Percentiles rank a stretch among this genome's conserved stretches.
Conservation (phyloP, 2,113 vertebrate species). For the Chaenogobius annularis region DNA sequence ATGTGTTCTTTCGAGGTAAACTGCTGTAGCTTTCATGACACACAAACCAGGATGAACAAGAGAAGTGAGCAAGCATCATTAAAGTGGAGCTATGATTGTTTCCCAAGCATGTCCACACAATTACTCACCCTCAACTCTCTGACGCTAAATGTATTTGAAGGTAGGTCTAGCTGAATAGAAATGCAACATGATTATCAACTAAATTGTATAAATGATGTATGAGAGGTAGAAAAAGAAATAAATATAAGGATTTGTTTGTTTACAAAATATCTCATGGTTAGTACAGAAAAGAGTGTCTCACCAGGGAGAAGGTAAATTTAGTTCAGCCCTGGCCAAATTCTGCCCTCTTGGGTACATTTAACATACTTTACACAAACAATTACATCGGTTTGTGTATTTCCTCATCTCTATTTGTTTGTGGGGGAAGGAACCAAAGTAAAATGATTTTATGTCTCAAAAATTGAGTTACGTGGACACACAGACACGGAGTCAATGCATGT, state of each 20-base stretch:
- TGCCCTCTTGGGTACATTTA: constrained; percentile 52
- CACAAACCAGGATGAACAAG: constrained; percentile 24
- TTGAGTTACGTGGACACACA: constrained; percentile 19
- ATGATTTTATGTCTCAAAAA: constrained; percentile 38
- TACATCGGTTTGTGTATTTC: constrained; percentile 20
- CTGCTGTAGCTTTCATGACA: constrained; percentile 8
- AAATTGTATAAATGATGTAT: not conserved
- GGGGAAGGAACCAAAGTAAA: constrained; percentile 33
- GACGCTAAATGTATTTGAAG: not conserved
- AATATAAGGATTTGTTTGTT: not conserved
- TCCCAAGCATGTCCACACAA: constrained; percentile 8
- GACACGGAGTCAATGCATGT: constrained; percentile 17
- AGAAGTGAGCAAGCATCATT: constrained; percentile 59
- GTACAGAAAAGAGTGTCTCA: constrained; percentile 10
- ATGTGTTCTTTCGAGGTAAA: not conserved
- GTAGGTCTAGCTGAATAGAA: not conserved
- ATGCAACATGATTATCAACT: not conserved
- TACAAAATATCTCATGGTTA: not conserved
- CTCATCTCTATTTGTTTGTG: constrained; percentile 15
- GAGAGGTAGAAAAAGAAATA: not conserved
- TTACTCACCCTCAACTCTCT: constrained; percentile 7
- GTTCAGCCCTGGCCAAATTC: constrained; percentile 39
- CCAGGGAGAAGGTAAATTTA: constrained; percentile 24
- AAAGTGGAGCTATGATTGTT: constrained; percentile 36
- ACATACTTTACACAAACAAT: constrained; percentile 65